These are phyloP conservation scores for Silurus asotus DNA, from an alignment of 2,113 vertebrate genomes.

Conservation along the genomic window DNA sequence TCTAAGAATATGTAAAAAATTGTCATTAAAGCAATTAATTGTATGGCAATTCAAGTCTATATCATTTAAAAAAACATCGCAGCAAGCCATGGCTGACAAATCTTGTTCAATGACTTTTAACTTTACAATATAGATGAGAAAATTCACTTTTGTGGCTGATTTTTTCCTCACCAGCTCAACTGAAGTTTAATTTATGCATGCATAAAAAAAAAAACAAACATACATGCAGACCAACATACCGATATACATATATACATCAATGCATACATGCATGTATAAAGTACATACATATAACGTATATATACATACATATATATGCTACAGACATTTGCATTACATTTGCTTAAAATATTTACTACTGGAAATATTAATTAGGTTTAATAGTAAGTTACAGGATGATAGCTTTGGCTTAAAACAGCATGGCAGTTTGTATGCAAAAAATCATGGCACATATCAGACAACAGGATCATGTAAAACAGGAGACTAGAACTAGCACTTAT, in stretches of 20 bases:
- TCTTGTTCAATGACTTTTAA: neutral
- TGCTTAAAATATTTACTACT: neutral
- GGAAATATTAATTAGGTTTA: neutral
- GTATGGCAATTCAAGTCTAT: neutral
- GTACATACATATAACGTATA: neutral
- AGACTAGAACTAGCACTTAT: slow-evolving; percentile 1
- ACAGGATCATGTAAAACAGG: slow-evolving; percentile 22
- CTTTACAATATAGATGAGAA: slow-evolving; percentile 1
- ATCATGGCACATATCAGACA: slow-evolving; percentile 26
- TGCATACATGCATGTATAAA: neutral
- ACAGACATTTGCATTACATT: neutral
- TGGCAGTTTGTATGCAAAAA: slow-evolving; percentile 6
- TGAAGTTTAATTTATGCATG: neutral
- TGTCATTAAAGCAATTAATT: neutral
- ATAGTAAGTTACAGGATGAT: neutral
- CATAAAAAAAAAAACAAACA: neutral
- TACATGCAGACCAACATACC: neutral
- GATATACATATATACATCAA: neutral
- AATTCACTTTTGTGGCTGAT: neutral
- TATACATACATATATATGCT: neutral
- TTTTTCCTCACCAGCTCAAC: neutral
- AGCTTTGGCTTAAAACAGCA: neutral
- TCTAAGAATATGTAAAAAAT: neutral
- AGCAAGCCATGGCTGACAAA: neutral
- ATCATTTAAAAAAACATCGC: neutral